Evolutionary conservation across 2,797 vertebrate genomes (phyloP).

Genomic region (Xiphorhynchus erythropygius): DNA sequence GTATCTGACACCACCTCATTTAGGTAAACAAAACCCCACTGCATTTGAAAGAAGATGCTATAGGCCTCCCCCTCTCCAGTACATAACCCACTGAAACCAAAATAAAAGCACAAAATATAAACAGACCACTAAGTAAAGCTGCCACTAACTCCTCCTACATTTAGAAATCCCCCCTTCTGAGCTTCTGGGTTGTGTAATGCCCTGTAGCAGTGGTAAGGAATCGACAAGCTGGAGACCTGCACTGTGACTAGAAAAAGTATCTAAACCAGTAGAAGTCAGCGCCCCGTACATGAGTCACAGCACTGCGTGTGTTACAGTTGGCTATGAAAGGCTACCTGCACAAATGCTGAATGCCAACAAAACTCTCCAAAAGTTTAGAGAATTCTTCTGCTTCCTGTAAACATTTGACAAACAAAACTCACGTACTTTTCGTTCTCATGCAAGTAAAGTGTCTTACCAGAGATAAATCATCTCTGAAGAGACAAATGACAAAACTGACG

Average conservation of each 20-base stretch:
- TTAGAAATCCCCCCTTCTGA: background rate
- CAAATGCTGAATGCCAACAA: background rate
- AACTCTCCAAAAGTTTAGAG: background rate
- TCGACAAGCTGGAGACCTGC: background rate
- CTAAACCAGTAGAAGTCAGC: background rate
- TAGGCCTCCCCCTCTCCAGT: background rate
- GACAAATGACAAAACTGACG: background rate
- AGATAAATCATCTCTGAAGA: background rate
- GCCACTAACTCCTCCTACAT: background rate
- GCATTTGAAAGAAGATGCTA: background rate
- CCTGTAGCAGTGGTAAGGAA: background rate
- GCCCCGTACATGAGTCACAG: fast-evolving
- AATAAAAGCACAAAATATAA: background rate
- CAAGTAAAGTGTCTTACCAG: background rate
- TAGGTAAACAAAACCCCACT: background rate
- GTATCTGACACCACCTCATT: background rate
- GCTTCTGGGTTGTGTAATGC: background rate
- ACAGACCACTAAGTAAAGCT: background rate
- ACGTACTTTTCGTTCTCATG: background rate
- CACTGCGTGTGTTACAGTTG: too few relatives aligned
- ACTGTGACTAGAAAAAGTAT: background rate
- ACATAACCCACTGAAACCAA: background rate
- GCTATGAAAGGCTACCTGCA: background rate
- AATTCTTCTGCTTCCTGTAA: background rate
- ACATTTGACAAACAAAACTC: background rate